Evolutionary conservation across 1,140 invertebrate genomes (phyloP), one percentile per base, ranked within the genome.

Genomic region (Zaprionus inermis): DNA sequence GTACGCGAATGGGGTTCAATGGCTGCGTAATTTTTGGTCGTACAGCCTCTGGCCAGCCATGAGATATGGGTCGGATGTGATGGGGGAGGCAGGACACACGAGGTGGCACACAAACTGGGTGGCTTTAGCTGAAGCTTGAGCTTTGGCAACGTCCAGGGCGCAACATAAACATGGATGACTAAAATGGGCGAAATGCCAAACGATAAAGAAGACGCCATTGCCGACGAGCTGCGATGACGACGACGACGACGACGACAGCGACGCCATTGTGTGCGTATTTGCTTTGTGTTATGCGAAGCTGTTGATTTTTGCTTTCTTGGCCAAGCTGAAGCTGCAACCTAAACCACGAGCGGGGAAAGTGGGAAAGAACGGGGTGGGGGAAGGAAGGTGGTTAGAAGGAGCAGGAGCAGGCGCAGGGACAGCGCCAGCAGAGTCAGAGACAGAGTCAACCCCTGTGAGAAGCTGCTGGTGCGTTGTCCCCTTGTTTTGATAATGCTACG

Each of bases 141-240:
- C 70, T 56, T 65, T 74, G 68, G 34, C 65, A 66, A 41, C 60
- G 71, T 71, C 68, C 68, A 68, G 73, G 34, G 65, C 68, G 63
- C 64, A 85, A 84, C 81, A 90, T 85, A 90, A 89, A 85, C 82
- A 86, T 86, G 82, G 82, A 86, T 86, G 82, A 72, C 84, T 88
- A 81, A 91, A 91, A 91, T 88, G 88, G 88, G 88, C 83, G 88
- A 86, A 91, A 79, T 81, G 88, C 83, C 88, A 88, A 91, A 81
- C 88, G 80, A 88, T 91, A 88, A 91, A 91, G 88, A 84, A 88
- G 84, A 76, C 80, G 80, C 78, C 84, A 79, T 79, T 72, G 70
- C 67, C 78, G 55, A 36, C 49, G 60, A 46, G 65, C 49, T 3
- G 30, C 57, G 51, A 38, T 36, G 51, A 56, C 67, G 36, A 2